A percentile compares a stretch with the other conserved stretches of the same genome.
These are phyloP conservation scores for Lasiurus borealis DNA, from an alignment of 2,113 vertebrate genomes.

Conservation along the genomic window DNA sequence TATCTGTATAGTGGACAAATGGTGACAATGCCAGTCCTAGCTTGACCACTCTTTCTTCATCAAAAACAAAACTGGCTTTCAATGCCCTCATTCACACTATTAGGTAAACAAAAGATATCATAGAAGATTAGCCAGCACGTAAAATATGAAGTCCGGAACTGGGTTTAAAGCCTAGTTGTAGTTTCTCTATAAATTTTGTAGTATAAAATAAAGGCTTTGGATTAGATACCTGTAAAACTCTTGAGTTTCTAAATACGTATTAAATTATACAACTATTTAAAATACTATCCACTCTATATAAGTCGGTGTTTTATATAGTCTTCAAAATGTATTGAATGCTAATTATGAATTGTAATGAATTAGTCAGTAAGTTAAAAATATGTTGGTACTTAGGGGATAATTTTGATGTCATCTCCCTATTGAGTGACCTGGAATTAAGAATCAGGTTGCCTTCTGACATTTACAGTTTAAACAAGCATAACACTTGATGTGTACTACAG, in stretches of 20 bases:
- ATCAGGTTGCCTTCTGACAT: neutral
- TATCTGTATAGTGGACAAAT: too few relatives aligned
- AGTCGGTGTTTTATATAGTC: neutral
- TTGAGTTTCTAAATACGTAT: neutral
- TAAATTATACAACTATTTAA: neutral
- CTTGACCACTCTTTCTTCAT: too few relatives aligned
- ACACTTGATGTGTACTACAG: neutral
- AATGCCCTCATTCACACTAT: neutral
- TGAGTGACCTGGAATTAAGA: neutral
- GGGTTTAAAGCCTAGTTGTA: neutral
- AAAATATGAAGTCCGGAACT: neutral
- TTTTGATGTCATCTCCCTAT: neutral
- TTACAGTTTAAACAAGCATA: neutral
- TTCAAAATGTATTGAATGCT: neutral
- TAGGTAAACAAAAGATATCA: neutral
- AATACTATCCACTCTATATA: neutral
- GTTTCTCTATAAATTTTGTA: neutral
- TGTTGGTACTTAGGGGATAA: neutral
- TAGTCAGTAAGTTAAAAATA: neutral
- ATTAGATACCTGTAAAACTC: neutral
- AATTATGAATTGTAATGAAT: constrained; percentile 7
- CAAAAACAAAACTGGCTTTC: neutral
- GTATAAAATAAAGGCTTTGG: neutral
- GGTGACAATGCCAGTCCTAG: too few relatives aligned
- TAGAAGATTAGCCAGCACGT: neutral